Percentiles rank a stretch among this genome's conserved stretches.
Conservation (phyloP, 2,113 vertebrate genomes). For the Morone chrysops region DNA sequence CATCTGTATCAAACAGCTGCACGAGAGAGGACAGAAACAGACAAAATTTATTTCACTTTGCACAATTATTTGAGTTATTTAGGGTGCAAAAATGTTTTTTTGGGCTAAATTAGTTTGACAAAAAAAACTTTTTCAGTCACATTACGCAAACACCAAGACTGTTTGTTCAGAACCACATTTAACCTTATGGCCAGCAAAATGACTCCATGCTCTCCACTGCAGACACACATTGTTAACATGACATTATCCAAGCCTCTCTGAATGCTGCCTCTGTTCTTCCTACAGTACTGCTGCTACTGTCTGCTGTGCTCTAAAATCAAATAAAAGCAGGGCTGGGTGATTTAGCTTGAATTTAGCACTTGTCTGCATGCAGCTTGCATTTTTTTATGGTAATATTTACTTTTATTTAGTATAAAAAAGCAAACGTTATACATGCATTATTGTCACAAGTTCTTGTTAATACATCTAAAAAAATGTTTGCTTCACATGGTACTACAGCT, state of each 20-base stretch:
- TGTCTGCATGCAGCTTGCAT: background rate
- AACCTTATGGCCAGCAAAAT: conserved; percentile 29
- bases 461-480: background rate
- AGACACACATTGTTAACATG: conserved; percentile 68
- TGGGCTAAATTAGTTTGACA: background rate
- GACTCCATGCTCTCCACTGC: conserved; percentile 46
- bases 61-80: background rate
- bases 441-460: background rate
- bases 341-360: background rate
- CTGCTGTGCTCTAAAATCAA: conserved; percentile 45
- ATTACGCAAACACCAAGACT: conserved; percentile 3
- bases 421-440: no score
- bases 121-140: conserved; percentile 3
- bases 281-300: conserved; percentile 6
- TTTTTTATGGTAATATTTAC: background rate
- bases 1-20: conserved; percentile 94
- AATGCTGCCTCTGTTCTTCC: conserved; percentile 53
- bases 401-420: background rate
- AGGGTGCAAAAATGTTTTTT: background rate
- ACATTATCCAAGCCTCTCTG: conserved; percentile 57
- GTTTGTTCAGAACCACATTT: conserved; percentile 45
- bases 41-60: background rate
- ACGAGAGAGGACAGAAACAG: background rate
- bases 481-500: background rate
- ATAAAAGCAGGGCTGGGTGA: background rate